These are phyloP conservation scores for Leptodactylus fuscus DNA, from an alignment of 2,113 vertebrate genomes.

Conservation along the genomic window DNA sequence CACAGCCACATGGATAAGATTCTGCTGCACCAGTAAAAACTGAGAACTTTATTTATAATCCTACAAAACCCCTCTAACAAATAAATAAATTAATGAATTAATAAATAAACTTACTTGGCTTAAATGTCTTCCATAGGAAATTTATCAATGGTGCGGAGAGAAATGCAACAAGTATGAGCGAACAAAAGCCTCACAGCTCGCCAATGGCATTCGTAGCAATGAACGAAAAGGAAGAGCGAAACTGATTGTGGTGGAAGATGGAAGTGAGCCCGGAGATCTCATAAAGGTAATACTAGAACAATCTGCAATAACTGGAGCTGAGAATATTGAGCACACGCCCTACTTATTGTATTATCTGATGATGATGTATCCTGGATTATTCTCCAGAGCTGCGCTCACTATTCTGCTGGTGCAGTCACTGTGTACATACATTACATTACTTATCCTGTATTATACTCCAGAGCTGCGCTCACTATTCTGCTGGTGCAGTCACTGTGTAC, in stretches of 20 bases:
- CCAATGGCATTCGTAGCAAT: conserved; percentile 86
- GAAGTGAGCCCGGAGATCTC: conserved; percentile 74
- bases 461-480: too few species aligned
- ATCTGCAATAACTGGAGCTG: neutral
- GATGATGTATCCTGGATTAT: too few species aligned
- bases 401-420: too few species aligned
- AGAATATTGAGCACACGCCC: too few species aligned
- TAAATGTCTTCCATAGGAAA: conserved; percentile 71
- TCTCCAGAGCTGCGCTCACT: too few species aligned
- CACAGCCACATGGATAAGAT: too few species aligned
- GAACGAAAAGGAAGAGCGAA: conserved; percentile 84
- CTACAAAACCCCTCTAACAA: neutral
- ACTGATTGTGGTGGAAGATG: conserved; percentile 84
- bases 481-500: too few species aligned
- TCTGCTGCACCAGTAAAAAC: neutral
- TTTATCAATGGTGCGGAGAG: conserved; percentile 92
- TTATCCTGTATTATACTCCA: too few species aligned
- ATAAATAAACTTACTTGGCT: too few species aligned
- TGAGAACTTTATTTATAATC: neutral
- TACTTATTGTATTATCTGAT: too few species aligned
- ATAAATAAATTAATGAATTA: neutral
- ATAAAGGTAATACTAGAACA: conserved; percentile 70
- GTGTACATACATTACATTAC: too few species aligned
- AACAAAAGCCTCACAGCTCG: conserved; percentile 86
- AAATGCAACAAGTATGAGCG: conserved; percentile 87